Evolutionary conservation across 1,140 invertebrate species (phyloP).

Genomic region (Drosophila lacertosa): DNA sequence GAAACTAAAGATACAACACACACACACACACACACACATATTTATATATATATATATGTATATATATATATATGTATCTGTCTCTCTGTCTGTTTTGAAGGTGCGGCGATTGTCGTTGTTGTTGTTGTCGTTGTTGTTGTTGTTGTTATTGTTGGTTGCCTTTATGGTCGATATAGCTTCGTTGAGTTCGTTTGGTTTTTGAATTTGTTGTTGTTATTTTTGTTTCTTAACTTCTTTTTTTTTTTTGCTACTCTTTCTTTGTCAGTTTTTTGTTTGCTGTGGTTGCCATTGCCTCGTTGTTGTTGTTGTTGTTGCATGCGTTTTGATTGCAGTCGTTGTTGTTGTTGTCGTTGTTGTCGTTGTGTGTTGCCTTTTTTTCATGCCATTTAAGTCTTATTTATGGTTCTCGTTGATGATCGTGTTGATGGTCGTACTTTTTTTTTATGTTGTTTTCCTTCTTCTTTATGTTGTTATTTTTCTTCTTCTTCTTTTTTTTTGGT

Average conservation of each 20-base stretch:
- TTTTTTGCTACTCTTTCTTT: constrained; percentile 44
- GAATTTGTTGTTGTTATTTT: constrained; percentile 31
- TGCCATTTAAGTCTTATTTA: constrained; percentile 81
- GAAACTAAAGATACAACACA: constrained; percentile 47
- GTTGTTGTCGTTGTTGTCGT: constrained; percentile 45
- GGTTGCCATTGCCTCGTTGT: constrained; percentile 17
- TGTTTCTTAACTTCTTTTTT: constrained; percentile 32
- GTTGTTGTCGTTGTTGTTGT: constrained; percentile 7
- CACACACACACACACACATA: constrained; percentile 28
- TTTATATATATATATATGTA: no score
- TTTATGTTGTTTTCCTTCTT: constrained; percentile 27
- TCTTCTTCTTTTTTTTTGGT: constrained; percentile 38
- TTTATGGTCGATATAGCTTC: constrained; percentile 65
- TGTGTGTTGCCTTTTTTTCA: constrained; percentile 60
- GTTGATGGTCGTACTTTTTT: constrained; percentile 71
- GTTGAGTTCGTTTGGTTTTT: constrained; percentile 60
- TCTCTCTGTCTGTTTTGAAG: constrained; percentile 55
- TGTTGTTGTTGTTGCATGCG: constrained; percentile 36
- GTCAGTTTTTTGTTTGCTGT: constrained; percentile 32
- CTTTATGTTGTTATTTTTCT: constrained; percentile 25
- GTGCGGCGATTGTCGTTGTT: constrained; percentile 55
- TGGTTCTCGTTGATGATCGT: constrained; percentile 80
- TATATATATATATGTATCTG: constrained; percentile 1
- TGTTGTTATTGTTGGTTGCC: constrained; percentile 46
- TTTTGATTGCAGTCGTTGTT: constrained; percentile 43